Base-by-base conservation (phyloP, 1,140 invertebrate genomes). In the Penaeus japonicus region DNA sequence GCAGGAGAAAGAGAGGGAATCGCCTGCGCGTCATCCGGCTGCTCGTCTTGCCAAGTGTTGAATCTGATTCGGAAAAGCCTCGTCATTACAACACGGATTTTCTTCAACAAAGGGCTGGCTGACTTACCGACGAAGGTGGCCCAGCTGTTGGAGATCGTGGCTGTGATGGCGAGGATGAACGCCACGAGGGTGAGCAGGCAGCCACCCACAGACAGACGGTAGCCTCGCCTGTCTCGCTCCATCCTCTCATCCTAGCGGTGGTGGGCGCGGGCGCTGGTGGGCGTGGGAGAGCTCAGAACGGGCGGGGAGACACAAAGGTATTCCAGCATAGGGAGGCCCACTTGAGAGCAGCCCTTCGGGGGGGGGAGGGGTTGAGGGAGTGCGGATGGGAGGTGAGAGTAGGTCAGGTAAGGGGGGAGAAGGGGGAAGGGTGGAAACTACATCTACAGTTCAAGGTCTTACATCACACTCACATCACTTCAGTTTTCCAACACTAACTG, bases 181-280 rank as follows among this genome's bases (percentile, higher is more conserved):
- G 85, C 77, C 7, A 80, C 35, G 54, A 87, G 53, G 15, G 85
- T 87, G 77, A 87, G 85, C 35, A 77, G 17, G n/a, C 55, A 77
- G 10, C 85, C 85, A 27, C 77, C 85, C 30, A 59, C 78, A 27
- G 85, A 87, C 85, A 87, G 57, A 87, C 77, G 85, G 39, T 80
- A 35, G 55, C 85, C 85, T 81, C 85, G 85, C 54, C 77, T 87
- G 73, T 87, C 85, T 12, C 85, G 85, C 35, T 87, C 85, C 85
- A 87, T 87, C 32, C 59, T 87, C 57, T 27, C 78, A 87, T 87
- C 77, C 77, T 78, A 55, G 84, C 84, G 70, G 70, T 24, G 22
- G 22, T 81, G 32, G 73, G 35, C n/a, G 32, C n/a, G 32, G 53
- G 75, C 47, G 32, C 20, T 24, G 35, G 77, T 53, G 27, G 54